A percentile compares a stretch with the other conserved stretches of the same genome.
Evolutionary conservation across 1,140 invertebrate species (phyloP).

Genomic region (Drosophila yakuba): DNA sequence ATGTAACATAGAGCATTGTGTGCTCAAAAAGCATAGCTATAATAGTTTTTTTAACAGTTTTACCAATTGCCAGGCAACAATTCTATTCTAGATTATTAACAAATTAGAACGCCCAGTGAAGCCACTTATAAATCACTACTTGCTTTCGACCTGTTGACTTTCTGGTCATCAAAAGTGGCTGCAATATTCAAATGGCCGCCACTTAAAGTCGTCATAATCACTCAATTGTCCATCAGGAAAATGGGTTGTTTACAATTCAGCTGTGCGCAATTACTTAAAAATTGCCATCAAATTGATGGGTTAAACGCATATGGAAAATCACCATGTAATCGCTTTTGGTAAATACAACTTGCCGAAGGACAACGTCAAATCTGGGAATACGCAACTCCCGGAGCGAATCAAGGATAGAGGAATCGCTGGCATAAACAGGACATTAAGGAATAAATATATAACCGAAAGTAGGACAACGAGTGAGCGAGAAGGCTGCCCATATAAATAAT

Average conservation of each 20-base stretch:
- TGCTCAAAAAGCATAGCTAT: too few relatives aligned
- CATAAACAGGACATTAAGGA: constrained; percentile 80
- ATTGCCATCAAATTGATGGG: constrained; percentile 41
- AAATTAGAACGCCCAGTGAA: not conserved
- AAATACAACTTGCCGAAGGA: constrained; percentile 45
- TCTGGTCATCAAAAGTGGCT: constrained; percentile 11
- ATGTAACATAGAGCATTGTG: too few relatives aligned
- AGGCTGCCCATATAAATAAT: constrained; percentile 51
- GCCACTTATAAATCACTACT: not conserved
- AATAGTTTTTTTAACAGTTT: not conserved
- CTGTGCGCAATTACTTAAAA: constrained; percentile 63
- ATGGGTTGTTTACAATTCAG: constrained; percentile 65
- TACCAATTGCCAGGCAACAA: not conserved
- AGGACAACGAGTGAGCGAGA: constrained; percentile 36
- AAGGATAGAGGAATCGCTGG: constrained; percentile 34
- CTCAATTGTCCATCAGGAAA: constrained; percentile 31
- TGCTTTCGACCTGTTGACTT: constrained; percentile 18
- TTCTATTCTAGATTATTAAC: not conserved
- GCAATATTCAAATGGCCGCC: constrained; percentile 28
- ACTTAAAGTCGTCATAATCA: constrained; percentile 10
- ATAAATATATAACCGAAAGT: constrained; percentile 69
- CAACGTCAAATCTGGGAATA: constrained; percentile 22
- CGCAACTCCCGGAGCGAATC: constrained; percentile 50
- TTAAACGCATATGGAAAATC: constrained; percentile 61
- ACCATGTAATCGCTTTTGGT: constrained; percentile 73